phyloP scores from a whole-genome alignment of 2,888 invertebrate species.

The Cryptus viduatorius region DNA sequence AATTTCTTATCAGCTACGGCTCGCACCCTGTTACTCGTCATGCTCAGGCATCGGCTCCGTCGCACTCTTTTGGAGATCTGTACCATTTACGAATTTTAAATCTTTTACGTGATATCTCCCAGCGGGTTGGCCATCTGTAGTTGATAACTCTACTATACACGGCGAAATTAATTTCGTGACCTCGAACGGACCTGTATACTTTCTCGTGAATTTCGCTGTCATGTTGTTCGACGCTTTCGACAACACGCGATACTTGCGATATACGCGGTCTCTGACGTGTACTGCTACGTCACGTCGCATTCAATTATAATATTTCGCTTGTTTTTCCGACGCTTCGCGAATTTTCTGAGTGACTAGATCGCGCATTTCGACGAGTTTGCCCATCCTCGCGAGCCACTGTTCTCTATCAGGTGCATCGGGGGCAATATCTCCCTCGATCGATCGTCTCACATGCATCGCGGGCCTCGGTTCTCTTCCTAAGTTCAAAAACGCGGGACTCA shows the following conservation, averaged over 20 bases:
- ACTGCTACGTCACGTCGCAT: not conserved
- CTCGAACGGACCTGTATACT: constrained; percentile 1
- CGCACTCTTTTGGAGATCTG: no score
- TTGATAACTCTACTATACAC: not conserved
- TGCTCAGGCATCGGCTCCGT: no score
- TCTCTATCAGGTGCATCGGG: no score
- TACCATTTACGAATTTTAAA: not conserved
- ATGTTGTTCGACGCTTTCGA: no score
- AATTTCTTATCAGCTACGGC: no score
- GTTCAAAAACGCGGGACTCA: constrained; percentile 72
- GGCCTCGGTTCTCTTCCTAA: constrained; percentile 66
- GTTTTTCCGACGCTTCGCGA: constrained; percentile 2
- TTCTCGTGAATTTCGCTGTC: no score
- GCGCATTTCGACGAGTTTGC: not conserved
- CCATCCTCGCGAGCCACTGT: constrained; percentile 6
- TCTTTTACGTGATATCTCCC: constrained; percentile 15
- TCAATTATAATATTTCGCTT: constrained; percentile 52
- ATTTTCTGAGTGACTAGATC: not conserved
- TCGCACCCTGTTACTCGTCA: no score
- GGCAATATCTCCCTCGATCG: not conserved
- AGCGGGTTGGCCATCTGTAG: not conserved
- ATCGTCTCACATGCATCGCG: not conserved
- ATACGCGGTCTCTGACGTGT: no score
- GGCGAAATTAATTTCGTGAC: not conserved
- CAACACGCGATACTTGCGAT: no score